These are phyloP conservation scores for Cerastis rubricosa DNA, from an alignment of 2,888 invertebrate species.

Conservation along the genomic window DNA sequence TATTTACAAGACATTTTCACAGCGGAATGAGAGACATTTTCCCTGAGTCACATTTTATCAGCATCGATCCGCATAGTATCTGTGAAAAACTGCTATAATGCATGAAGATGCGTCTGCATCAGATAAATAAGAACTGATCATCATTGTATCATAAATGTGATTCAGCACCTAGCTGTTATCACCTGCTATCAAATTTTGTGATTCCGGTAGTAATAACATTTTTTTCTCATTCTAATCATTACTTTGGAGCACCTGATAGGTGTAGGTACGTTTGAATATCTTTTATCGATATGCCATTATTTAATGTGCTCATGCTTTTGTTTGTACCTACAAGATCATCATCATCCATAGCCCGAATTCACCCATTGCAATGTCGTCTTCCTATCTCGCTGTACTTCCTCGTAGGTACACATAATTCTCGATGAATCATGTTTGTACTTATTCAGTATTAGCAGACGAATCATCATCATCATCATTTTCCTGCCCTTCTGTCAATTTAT, in stretches of 20 bases:
- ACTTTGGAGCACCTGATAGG: not conserved
- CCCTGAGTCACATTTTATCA: too few relatives aligned
- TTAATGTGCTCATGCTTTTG: not conserved
- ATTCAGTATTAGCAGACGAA: not conserved
- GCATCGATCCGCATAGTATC: too few relatives aligned
- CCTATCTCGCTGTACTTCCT: not conserved
- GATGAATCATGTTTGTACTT: not conserved
- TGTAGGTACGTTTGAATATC: not conserved
- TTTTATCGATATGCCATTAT: not conserved
- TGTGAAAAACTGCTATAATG: not conserved
- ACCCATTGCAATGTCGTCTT: not conserved
- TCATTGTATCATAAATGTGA: not conserved
- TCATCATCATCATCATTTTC: not conserved
- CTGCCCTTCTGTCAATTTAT: not conserved
- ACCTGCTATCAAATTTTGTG: not conserved
- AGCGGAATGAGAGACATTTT: too few relatives aligned
- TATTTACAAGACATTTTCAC: too few relatives aligned
- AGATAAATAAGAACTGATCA: not conserved
- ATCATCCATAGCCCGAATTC: too few relatives aligned
- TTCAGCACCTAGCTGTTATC: not conserved
- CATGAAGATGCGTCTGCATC: not conserved
- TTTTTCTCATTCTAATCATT: not conserved
- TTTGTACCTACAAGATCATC: too few relatives aligned
- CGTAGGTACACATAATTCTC: not conserved
- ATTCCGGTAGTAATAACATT: not conserved